These are phyloP conservation scores for Melanotaenia parkinsoni DNA, from an alignment of 2,797 vertebrate species.

Conservation along the genomic window DNA sequence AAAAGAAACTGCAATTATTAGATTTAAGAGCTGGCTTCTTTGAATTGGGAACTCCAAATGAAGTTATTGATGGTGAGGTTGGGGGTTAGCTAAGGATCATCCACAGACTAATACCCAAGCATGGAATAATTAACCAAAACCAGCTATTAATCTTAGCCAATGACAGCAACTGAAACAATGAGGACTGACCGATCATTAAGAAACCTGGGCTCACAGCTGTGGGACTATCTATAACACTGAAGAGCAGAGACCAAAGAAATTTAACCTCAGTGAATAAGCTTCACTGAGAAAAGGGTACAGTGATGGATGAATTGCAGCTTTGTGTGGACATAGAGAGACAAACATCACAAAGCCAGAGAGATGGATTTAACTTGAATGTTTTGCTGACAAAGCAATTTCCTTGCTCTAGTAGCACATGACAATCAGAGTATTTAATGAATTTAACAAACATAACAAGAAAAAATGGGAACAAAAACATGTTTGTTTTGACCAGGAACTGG, in stretches of 20 bases:
- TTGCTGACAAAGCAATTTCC: constrained; percentile 51
- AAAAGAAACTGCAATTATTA: constrained; percentile 77
- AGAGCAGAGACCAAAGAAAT: constrained; percentile 44
- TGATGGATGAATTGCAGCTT: constrained; percentile 57
- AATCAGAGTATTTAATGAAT: constrained; percentile 3
- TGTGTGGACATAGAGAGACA: constrained; percentile 33
- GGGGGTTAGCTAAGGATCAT: constrained; percentile 78
- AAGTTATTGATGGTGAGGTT: constrained; percentile 76
- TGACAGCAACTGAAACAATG: constrained; percentile 76
- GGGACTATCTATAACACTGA: constrained; percentile 36
- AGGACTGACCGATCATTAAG: constrained; percentile 70
- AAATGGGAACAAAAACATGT: background rate
- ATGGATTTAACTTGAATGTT: constrained; percentile 6
- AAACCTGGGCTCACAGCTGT: constrained; percentile 58
- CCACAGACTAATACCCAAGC: constrained; percentile 62
- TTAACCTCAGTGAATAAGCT: constrained; percentile 65
- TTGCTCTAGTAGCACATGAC: constrained; percentile 24
- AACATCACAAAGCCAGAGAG: constrained; percentile 33
- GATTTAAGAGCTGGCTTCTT: constrained; percentile 65
- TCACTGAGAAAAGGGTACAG: constrained; percentile 36
- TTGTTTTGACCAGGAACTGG: background rate
- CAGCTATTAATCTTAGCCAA: constrained; percentile 79
- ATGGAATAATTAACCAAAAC: constrained; percentile 84
- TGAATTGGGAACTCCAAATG: constrained; percentile 76
- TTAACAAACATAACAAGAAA: background rate